Evolutionary conservation across 2,113 vertebrate species (phyloP).

Genomic region (Pachypanchax playfairii): DNA sequence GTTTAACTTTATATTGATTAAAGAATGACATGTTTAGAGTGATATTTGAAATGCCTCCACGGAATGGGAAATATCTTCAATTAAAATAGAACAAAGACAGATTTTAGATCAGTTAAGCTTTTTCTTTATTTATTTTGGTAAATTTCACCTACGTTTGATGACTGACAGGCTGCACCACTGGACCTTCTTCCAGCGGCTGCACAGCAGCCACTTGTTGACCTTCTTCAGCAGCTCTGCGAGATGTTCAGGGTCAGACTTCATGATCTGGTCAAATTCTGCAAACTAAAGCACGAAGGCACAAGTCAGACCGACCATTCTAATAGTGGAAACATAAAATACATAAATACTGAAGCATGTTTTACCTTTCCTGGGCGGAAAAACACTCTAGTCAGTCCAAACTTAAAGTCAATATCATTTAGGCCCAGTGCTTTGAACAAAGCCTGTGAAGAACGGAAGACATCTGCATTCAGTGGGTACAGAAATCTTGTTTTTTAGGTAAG

Average conservation of each 20-base stretch:
- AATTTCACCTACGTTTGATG: slow-evolving; percentile 89
- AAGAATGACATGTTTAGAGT: background rate
- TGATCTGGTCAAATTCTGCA: slow-evolving; percentile 99
- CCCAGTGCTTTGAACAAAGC: slow-evolving; percentile 98
- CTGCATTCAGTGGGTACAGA: slow-evolving; percentile 18
- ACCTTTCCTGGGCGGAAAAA: slow-evolving; percentile 99
- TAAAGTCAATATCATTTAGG: slow-evolving; percentile 95
- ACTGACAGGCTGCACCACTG: slow-evolving; percentile 96
- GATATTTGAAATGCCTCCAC: too few species aligned
- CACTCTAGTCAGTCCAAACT: slow-evolving; percentile 96
- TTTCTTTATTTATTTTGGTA: too few species aligned
- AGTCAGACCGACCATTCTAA: background rate
- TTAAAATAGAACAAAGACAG: background rate
- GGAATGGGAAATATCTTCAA: background rate
- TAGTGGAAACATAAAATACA: too few species aligned
- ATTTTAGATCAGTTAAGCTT: too few species aligned
- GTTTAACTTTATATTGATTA: background rate
- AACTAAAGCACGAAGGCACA: slow-evolving; percentile 80
- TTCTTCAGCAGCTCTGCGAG: slow-evolving; percentile 91
- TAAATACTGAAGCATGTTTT: slow-evolving; percentile 15
- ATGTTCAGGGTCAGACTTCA: slow-evolving; percentile 98
- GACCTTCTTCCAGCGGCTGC: slow-evolving; percentile 96
- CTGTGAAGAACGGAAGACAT: slow-evolving; percentile 68
- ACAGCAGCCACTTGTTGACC: slow-evolving; percentile 95
- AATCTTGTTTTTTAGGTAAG: background rate